Percentiles rank a stretch among this genome's conserved stretches.
Conservation (phyloP, 2,797 vertebrate genomes). For the Muraenolepis orangiensis region DNA sequence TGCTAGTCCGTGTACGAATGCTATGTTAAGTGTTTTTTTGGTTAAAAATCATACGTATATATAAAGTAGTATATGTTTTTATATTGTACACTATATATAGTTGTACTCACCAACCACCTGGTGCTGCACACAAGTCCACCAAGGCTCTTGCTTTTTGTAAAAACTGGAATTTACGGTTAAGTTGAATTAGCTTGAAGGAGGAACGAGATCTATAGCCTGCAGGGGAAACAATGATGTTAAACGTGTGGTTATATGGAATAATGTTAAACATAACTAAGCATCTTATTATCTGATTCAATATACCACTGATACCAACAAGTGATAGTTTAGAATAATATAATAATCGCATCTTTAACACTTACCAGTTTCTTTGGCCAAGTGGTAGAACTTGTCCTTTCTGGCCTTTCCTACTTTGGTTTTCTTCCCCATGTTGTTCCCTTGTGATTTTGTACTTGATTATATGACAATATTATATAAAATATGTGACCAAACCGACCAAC, state of each 20-base stretch:
- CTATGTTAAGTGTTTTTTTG: too few relatives aligned
- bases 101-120: conserved; percentile 87
- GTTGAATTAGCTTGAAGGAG: conserved; percentile 96
- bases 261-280: not conserved
- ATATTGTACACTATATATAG: too few relatives aligned
- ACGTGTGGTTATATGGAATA: too few relatives aligned
- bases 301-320: not conserved
- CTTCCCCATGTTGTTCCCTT: conserved; percentile 83
- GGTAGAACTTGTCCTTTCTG: conserved; percentile 94
- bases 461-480: conserved; percentile 3
- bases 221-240: not conserved
- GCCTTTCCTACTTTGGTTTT: conserved; percentile 92
- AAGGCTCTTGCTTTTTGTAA: conserved; percentile 88
- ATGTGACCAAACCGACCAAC: too few relatives aligned
- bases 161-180: conserved; percentile 95
- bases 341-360: not conserved
- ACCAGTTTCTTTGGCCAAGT: conserved; percentile 96
- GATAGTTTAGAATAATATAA: too few relatives aligned
- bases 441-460: not conserved
- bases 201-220: conserved; percentile 95
- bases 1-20: too few relatives aligned
- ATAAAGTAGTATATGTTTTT: too few relatives aligned
- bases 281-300: not conserved
- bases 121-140: conserved; percentile 91
- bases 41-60: not conserved